Evolutionary conservation across 2,888 invertebrate genomes (phyloP).

Genomic region (Abrostola tripartita): DNA sequence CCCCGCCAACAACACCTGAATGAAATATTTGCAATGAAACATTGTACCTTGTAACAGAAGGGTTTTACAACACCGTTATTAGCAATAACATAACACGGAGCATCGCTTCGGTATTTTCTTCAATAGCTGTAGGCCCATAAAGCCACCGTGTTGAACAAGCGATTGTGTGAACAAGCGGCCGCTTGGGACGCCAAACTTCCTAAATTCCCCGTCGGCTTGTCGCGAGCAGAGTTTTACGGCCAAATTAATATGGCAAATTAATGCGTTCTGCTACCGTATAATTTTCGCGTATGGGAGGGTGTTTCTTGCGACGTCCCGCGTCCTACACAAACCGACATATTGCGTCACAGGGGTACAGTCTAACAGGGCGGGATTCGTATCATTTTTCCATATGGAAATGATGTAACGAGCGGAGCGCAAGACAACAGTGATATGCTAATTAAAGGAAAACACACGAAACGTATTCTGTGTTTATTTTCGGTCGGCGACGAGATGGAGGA

Average conservation of each 20-base stretch:
- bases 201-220: constrained; percentile 83
- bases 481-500: constrained; percentile 73
- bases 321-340: constrained; percentile 62
- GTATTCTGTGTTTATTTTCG: constrained; percentile 81
- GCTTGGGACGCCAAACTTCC: constrained; percentile 85
- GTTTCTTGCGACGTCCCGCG: constrained; percentile 77
- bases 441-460: constrained; percentile 85
- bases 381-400: constrained; percentile 88
- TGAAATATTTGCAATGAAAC: constrained; percentile 54
- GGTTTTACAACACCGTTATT: constrained; percentile 77
- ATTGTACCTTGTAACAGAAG: constrained; percentile 63
- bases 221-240: constrained; percentile 88
- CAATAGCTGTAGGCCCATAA: constrained; percentile 78
- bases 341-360: constrained; percentile 55
- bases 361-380: constrained; percentile 76
- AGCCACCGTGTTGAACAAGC: constrained; percentile 70
- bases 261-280: constrained; percentile 86
- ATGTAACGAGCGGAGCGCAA: constrained; percentile 82
- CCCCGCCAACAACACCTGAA: constrained; percentile 14
- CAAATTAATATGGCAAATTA: constrained; percentile 89
- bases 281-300: constrained; percentile 82
- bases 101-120: constrained; percentile 73
- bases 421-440: constrained; percentile 88
- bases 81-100: constrained; percentile 76
- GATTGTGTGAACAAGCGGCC: constrained; percentile 86